Percentiles rank a stretch among this genome's conserved stretches.
Evolutionary conservation across 2,888 invertebrate genomes (phyloP).

Genomic region (Andricus curvator): DNA sequence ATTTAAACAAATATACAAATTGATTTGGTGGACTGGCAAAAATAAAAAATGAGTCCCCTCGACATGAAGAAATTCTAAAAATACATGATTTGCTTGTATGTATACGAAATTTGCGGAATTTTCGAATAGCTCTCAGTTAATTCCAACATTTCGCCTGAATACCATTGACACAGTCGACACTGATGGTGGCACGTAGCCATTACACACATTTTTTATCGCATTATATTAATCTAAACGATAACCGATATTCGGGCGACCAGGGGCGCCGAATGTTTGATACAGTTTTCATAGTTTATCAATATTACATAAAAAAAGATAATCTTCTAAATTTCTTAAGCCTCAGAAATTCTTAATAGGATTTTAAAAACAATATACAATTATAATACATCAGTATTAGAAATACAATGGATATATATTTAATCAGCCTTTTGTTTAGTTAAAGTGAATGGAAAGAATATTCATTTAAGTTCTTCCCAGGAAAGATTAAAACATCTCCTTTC

Average conservation of each 20-base stretch:
- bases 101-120: conserved; percentile 29
- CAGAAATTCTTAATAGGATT: conserved; percentile 4
- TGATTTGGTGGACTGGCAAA: conserved; percentile 58
- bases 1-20: conserved; percentile 57
- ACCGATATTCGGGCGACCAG: conserved; percentile 32
- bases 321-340: neutral
- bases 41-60: conserved; percentile 59
- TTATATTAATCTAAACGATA: conserved; percentile 20
- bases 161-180: conserved; percentile 8
- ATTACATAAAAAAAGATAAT: conserved; percentile 4
- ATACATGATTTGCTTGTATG: conserved; percentile 56
- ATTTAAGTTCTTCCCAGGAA: neutral
- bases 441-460: conserved; percentile 10
- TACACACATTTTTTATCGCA: conserved; percentile 47
- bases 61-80: conserved; percentile 59
- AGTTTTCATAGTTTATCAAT: neutral
- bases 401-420: conserved; percentile 19
- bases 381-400: conserved; percentile 17
- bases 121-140: conserved; percentile 3
- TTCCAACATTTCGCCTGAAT: conserved; percentile 21
- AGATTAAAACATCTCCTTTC: neutral
- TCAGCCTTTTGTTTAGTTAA: conserved; percentile 21
- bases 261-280: conserved; percentile 34
- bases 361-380: conserved; percentile 9
- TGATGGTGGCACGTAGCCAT: conserved; percentile 47